phyloP scores from a whole-genome alignment of 2,113 vertebrate species.

The Salvelinus sp. region DNA sequence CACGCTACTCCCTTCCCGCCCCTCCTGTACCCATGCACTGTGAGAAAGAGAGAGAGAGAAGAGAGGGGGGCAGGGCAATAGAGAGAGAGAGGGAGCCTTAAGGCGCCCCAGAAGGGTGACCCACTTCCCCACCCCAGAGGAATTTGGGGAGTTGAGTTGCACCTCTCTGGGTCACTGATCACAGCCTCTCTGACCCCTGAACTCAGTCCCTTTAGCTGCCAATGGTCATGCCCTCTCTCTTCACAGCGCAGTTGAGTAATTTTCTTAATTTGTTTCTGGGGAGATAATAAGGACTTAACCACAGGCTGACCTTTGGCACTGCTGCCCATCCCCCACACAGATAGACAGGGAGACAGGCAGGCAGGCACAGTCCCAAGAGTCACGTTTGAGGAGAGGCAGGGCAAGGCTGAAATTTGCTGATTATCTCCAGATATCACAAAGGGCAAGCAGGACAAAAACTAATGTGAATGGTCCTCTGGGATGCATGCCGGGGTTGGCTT shows the following conservation, averaged over 20 bases:
- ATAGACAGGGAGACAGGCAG: too few species aligned
- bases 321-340: slow-evolving; percentile 1
- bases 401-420: slow-evolving; percentile 58
- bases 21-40: slow-evolving; percentile 41
- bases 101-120: slow-evolving; percentile 4
- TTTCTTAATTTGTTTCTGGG: slow-evolving; percentile 60
- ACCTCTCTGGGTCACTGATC: slow-evolving; percentile 30
- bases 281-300: slow-evolving; percentile 63
- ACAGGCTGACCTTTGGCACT: slow-evolving; percentile 29
- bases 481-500: background rate
- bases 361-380: slow-evolving; percentile 46
- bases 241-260: slow-evolving; percentile 56
- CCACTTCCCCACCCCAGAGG: too few species aligned
- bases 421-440: slow-evolving; percentile 66
- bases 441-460: slow-evolving; percentile 28
- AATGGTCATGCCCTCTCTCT: slow-evolving; percentile 31
- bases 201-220: slow-evolving; percentile 26
- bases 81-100: background rate
- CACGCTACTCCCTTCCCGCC: slow-evolving; percentile 6
- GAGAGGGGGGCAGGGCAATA: slow-evolving; percentile 12
- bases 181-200: slow-evolving; percentile 47
- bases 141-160: background rate
- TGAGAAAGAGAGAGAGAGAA: slow-evolving; percentile 9
- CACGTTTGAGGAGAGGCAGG: slow-evolving; percentile 32
- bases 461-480: slow-evolving; percentile 23